Percentiles rank a stretch among this genome's conserved stretches.
phyloP scores from a whole-genome alignment of 2,888 invertebrate species.

The Agrochola macilenta region DNA sequence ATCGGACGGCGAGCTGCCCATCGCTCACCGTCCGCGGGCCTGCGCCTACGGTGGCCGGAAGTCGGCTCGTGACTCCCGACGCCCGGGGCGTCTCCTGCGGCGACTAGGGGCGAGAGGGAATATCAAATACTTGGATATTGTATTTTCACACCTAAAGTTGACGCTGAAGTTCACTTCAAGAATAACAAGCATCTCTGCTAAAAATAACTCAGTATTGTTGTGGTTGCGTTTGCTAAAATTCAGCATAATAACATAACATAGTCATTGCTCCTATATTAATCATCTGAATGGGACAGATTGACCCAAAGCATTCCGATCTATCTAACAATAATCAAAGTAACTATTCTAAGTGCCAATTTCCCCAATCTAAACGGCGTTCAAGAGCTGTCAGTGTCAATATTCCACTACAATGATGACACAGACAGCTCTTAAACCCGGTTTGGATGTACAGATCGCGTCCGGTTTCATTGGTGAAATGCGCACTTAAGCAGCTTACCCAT shows the following conservation, averaged over 20 bases:
- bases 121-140: neutral
- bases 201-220: constrained; percentile 7
- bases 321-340: neutral
- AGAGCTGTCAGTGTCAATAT: no score
- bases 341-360: neutral
- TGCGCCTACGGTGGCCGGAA: no score
- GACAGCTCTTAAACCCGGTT: no score
- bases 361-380: neutral
- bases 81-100: no score
- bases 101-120: no score
- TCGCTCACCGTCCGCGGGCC: no score
- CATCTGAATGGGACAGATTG: constrained; percentile 1
- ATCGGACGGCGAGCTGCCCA: no score
- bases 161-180: neutral
- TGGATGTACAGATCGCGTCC: no score
- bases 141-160: neutral
- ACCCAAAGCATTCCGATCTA: constrained; percentile 12
- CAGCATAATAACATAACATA: neutral
- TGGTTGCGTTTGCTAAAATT: constrained; percentile 7
- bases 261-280: neutral
- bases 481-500: no score
- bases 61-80: no score
- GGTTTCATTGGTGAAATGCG: no score
- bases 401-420: no score
- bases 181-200: neutral